phyloP scores from a whole-genome alignment of 2,797 vertebrate genomes.

The Epinephelus coioides region DNA sequence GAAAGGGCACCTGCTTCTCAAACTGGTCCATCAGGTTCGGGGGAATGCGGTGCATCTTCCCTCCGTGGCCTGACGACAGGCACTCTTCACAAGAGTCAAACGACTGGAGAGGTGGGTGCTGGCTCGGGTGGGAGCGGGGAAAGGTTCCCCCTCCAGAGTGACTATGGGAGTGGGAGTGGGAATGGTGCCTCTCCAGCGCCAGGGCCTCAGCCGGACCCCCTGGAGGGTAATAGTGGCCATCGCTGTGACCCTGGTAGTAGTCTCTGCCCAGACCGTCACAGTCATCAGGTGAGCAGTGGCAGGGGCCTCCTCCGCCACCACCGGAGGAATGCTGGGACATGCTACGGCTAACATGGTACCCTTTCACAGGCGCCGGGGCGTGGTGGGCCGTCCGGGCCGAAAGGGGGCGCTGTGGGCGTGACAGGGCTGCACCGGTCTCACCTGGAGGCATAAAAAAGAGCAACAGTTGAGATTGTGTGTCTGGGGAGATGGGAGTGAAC shows the following conservation, averaged over 20 bases:
- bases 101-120: constrained; percentile 88
- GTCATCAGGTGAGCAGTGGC: constrained; percentile 92
- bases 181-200: constrained; percentile 82
- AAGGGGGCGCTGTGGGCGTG: constrained; percentile 89
- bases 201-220: constrained; percentile 88
- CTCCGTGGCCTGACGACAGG: constrained; percentile 83
- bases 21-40: constrained; percentile 96
- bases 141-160: constrained; percentile 94
- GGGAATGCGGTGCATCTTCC: constrained; percentile 96
- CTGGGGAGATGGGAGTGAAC: not conserved
- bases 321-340: constrained; percentile 93
- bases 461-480: not conserved
- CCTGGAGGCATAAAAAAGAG: constrained; percentile 75
- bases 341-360: constrained; percentile 97
- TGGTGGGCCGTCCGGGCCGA: constrained; percentile 89
- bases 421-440: constrained; percentile 88
- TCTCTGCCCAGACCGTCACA: constrained; percentile 86
- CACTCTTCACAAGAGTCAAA: constrained; percentile 98
- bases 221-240: constrained; percentile 90
- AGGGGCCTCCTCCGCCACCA: constrained; percentile 84
- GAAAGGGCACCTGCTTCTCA: constrained; percentile 97
- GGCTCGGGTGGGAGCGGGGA: constrained; percentile 95
- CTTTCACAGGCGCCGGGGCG: constrained; percentile 91
- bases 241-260: constrained; percentile 85
- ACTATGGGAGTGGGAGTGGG: constrained; percentile 80